Percentiles rank a stretch among this genome's conserved stretches.
Evolutionary conservation across 2,888 invertebrate species (phyloP).

Genomic region (Ichneumoninae sp.): DNA sequence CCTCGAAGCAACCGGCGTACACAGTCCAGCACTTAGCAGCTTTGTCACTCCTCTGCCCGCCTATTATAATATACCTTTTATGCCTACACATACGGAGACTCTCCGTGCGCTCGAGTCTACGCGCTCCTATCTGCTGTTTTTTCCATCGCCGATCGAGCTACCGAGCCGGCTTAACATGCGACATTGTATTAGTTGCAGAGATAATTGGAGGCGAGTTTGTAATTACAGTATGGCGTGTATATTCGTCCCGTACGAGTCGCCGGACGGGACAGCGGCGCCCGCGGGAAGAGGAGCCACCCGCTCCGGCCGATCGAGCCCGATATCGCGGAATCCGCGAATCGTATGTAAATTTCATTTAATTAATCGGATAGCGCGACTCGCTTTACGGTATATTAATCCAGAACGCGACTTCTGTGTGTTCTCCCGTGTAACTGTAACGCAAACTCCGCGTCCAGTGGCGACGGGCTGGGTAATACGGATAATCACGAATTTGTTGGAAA

Average conservation of each 20-base stretch:
- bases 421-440: background rate
- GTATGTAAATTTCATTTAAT: slow-evolving; percentile 62
- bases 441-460: background rate
- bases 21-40: slow-evolving; percentile 77
- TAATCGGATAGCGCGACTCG: slow-evolving; percentile 47
- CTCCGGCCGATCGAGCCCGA: slow-evolving; percentile 59
- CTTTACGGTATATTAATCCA: slow-evolving; percentile 55
- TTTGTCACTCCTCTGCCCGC: slow-evolving; percentile 66
- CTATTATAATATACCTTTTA: slow-evolving; percentile 54
- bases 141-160: slow-evolving; percentile 29
- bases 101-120: background rate
- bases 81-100: background rate
- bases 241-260: background rate
- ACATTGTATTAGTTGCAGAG: slow-evolving; percentile 62
- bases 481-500: slow-evolving; percentile 31
- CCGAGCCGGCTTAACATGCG: slow-evolving; percentile 46
- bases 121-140: slow-evolving; percentile 51
- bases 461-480: slow-evolving; percentile 6
- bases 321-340: slow-evolving; percentile 63
- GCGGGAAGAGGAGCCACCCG: slow-evolving; percentile 45
- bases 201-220: slow-evolving; percentile 64
- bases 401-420: slow-evolving; percentile 37
- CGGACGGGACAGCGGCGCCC: slow-evolving; percentile 30
- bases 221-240: slow-evolving; percentile 9
- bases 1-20: slow-evolving; percentile 66